These are phyloP conservation scores for Oenanthe oenanthe DNA, from an alignment of 2,113 vertebrate species.

Conservation along the genomic window DNA sequence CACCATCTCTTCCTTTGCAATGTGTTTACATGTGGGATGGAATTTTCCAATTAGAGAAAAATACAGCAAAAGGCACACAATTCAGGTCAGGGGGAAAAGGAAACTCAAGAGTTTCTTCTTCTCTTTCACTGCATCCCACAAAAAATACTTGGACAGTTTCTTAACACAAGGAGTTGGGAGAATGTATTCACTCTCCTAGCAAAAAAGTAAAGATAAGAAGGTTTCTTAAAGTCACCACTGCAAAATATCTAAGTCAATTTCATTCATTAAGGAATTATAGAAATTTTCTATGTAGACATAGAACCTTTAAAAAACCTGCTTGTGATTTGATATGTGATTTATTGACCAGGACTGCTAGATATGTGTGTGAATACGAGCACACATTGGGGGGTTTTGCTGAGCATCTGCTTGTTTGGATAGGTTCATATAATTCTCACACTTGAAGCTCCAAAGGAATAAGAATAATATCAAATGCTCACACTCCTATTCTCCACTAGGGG, in stretches of 20 bases:
- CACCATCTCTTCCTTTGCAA: neutral
- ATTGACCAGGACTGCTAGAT: neutral
- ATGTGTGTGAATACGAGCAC: neutral
- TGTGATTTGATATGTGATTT: neutral
- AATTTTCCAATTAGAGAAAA: neutral
- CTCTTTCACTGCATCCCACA: neutral
- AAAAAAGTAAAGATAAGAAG: neutral
- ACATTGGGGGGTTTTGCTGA: neutral
- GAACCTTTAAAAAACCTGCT: neutral
- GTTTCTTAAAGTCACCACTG: neutral
- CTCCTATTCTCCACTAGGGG: conserved; percentile 41
- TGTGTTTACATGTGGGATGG: neutral
- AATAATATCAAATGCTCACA: conserved; percentile 17
- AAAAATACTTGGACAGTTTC: neutral
- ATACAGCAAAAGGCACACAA: neutral
- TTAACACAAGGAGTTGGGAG: neutral
- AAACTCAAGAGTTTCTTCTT: neutral
- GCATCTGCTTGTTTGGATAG: conserved; percentile 59
- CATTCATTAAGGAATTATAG: neutral
- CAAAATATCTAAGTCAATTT: neutral
- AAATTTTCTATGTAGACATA: neutral
- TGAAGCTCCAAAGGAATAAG: conserved; percentile 51
- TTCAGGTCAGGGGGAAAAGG: neutral
- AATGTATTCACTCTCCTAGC: neutral
- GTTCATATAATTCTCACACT: conserved; percentile 40